Conservation (phyloP, 2,113 vertebrate species). For the Odocoileus hemionus region DNA sequence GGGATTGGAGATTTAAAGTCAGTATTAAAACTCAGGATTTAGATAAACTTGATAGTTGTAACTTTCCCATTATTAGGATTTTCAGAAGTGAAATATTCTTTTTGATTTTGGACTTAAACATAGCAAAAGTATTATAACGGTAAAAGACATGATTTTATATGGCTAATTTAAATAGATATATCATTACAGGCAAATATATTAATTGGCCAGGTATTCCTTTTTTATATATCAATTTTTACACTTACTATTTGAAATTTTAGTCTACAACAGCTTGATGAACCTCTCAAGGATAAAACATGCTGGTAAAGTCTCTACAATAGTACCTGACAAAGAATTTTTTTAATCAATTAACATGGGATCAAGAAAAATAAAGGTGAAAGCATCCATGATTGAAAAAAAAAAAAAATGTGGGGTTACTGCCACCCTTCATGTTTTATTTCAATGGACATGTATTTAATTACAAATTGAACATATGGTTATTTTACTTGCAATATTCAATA, state of each 20-base stretch:
- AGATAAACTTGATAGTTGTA: not conserved
- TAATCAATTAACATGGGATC: not conserved
- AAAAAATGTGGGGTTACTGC: not conserved
- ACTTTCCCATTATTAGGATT: not conserved
- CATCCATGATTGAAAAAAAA: not conserved
- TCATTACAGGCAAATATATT: not conserved
- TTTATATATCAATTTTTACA: not conserved
- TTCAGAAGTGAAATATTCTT: not conserved
- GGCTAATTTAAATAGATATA: not conserved
- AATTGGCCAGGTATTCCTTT: not conserved
- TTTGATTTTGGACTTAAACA: not conserved
- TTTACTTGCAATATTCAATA: slow-evolving; percentile 22
- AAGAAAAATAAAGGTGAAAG: not conserved
- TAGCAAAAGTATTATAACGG: not conserved
- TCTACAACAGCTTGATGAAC: not conserved
- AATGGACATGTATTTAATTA: not conserved
- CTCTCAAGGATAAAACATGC: not conserved
- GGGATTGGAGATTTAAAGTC: not conserved
- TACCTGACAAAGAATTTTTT: not conserved
- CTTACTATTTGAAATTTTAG: not conserved
- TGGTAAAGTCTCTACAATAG: not conserved
- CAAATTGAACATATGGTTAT: slow-evolving; percentile 40
- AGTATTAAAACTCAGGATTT: not conserved
- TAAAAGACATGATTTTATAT: not conserved
- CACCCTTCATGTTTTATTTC: not conserved